Percentiles rank a stretch among this genome's conserved stretches.
Conservation (phyloP, 2,113 vertebrate species). For the Pomatostomus ruficeps region DNA sequence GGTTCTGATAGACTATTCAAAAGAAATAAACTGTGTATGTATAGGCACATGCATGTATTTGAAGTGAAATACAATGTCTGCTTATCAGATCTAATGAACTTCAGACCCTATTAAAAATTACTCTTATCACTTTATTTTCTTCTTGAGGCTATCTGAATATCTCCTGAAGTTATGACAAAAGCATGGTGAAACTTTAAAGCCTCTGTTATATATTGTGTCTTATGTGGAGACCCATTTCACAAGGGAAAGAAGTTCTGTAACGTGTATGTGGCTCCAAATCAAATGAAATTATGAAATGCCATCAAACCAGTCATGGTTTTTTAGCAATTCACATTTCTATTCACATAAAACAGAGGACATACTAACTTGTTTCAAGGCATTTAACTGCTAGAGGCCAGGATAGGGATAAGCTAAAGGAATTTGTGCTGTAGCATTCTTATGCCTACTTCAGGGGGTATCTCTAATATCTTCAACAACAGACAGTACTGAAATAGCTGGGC, state of each 20-base stretch:
- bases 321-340: neutral
- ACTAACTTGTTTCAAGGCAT: neutral
- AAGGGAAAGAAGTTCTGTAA: neutral
- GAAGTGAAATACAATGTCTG: neutral
- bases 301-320: neutral
- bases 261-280: neutral
- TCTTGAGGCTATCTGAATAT: neutral
- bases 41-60: neutral
- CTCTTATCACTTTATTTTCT: neutral
- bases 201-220: neutral
- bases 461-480: neutral
- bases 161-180: neutral
- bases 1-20: constrained; percentile 44
- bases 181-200: neutral
- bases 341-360: neutral
- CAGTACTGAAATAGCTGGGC: neutral
- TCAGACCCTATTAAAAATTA: neutral
- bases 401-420: neutral
- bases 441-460: neutral
- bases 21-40: constrained; percentile 17
- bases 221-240: neutral
- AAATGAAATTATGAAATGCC: neutral
- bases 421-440: neutral
- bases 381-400: neutral
- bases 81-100: neutral